Conservation (phyloP, 2,888 invertebrate species). For the Troilus luridus region DNA sequence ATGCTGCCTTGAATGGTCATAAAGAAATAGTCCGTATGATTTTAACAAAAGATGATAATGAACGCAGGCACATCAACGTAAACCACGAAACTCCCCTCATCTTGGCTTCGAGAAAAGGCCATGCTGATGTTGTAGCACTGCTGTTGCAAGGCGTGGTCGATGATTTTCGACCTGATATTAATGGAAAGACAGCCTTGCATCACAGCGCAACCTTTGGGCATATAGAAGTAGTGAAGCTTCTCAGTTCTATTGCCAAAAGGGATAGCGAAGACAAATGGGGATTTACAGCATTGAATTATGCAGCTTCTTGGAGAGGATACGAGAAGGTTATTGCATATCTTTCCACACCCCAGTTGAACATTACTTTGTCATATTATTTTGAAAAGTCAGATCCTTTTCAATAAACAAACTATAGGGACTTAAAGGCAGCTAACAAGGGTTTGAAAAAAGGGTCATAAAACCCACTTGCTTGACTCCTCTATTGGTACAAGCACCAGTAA, state of each 20-base stretch:
- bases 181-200: neutral
- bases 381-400: neutral
- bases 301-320: neutral
- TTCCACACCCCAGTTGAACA: neutral
- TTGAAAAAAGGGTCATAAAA: too few species aligned
- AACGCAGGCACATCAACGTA: neutral
- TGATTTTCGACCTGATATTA: conserved; percentile 2
- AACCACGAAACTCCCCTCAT: neutral
- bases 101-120: neutral
- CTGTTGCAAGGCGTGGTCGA: neutral
- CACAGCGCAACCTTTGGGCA: neutral
- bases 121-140: neutral
- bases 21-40: conserved; percentile 15
- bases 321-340: neutral
- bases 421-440: too few species aligned
- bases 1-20: neutral
- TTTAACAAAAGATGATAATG: neutral
- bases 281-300: neutral
- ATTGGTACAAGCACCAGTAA: too few species aligned
- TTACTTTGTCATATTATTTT: neutral
- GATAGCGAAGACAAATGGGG: neutral
- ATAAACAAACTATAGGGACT: too few species aligned
- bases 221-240: neutral
- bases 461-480: too few species aligned
- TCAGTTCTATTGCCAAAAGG: neutral